A percentile compares a stretch with the other conserved stretches of the same genome.
Conservation (phyloP, 2,797 vertebrate species). For the Eulemur coronatus region DNA sequence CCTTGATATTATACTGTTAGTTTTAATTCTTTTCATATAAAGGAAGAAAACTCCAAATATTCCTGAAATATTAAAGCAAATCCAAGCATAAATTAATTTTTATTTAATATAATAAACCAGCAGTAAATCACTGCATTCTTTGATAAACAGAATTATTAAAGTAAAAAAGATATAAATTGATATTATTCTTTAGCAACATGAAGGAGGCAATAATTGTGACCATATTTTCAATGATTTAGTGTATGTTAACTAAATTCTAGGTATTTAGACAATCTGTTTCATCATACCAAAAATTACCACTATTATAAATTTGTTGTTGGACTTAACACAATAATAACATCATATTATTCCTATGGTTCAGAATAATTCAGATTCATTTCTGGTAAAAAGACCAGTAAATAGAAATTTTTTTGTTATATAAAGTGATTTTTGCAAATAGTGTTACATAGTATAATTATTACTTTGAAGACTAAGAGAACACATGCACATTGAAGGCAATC, state of each 20-base stretch:
- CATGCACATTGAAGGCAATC: not conserved
- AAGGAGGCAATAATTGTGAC: not conserved
- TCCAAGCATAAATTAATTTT: constrained; percentile 40
- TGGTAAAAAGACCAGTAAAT: not conserved
- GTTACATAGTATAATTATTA: not conserved
- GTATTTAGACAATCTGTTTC: constrained; percentile 28
- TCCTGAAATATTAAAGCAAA: not conserved
- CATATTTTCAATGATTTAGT: constrained; percentile 16
- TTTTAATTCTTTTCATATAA: not conserved
- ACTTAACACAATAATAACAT: constrained; percentile 7
- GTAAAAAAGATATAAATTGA: not conserved
- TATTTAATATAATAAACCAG: not conserved
- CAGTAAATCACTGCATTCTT: not conserved
- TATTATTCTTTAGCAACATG: constrained; percentile 17
- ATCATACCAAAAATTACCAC: not conserved
- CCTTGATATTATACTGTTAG: not conserved
- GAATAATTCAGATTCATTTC: constrained; percentile 35
- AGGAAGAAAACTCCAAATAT: constrained; percentile 23
- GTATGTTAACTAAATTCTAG: not conserved
- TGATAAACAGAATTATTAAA: constrained; percentile 13
- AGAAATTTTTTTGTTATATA: not conserved
- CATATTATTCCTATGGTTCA: constrained; percentile 19
- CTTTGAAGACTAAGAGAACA: not conserved
- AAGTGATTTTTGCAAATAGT: constrained; percentile 32
- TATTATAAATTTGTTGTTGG: not conserved